A percentile compares a stretch with the other conserved stretches of the same genome.
Conservation (phyloP, 2,113 vertebrate genomes). For the Phycodurus eques region DNA sequence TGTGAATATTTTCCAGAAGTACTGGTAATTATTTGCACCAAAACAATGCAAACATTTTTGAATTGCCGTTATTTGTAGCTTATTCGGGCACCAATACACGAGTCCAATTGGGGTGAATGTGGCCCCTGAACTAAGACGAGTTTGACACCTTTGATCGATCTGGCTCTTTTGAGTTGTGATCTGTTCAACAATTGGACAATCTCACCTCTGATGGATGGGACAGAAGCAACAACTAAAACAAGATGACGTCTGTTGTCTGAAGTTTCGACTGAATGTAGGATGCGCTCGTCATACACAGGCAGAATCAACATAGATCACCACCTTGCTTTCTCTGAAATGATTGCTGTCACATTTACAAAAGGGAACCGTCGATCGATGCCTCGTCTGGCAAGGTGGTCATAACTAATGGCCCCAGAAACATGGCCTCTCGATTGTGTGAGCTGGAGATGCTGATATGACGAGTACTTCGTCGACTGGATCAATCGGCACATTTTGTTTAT, state of each 20-base stretch:
- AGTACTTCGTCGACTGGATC: slow-evolving; percentile 77
- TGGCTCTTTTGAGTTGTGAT: too few species aligned
- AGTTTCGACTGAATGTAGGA: background rate
- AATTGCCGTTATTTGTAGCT: too few species aligned
- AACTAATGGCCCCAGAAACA: slow-evolving; percentile 77
- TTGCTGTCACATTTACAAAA: slow-evolving; percentile 65
- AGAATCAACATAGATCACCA: background rate
- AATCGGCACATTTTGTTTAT: slow-evolving; percentile 77
- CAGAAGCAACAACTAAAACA: background rate
- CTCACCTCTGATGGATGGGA: too few species aligned
- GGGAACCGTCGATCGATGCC: slow-evolving; percentile 68
- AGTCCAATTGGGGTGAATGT: too few species aligned
- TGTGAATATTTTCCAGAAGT: too few species aligned
- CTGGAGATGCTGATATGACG: slow-evolving; percentile 72
- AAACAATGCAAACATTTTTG: too few species aligned
- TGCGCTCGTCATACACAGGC: background rate
- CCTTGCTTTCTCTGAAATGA: slow-evolving; percentile 44
- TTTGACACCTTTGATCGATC: too few species aligned
- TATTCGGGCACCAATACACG: too few species aligned
- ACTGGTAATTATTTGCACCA: too few species aligned
- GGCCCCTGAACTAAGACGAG: too few species aligned
- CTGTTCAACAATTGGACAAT: too few species aligned
- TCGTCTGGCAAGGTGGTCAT: slow-evolving; percentile 63
- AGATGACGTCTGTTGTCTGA: background rate
- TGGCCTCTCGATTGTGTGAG: slow-evolving; percentile 68